These are phyloP conservation scores for Ptyas mucosa DNA, from an alignment of 2,113 vertebrate genomes.

Conservation along the genomic window DNA sequence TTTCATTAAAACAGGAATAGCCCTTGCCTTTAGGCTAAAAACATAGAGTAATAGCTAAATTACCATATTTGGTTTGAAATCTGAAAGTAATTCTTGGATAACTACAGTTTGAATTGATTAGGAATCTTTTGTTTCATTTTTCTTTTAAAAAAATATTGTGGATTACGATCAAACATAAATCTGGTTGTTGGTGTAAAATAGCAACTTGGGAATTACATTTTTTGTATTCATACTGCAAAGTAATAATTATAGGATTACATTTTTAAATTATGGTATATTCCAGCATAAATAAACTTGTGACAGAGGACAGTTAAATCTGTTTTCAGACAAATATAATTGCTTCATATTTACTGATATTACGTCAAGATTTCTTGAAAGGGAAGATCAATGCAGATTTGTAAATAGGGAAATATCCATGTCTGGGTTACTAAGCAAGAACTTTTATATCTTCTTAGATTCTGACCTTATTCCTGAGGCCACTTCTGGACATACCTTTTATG, in stretches of 20 bases:
- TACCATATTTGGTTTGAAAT: constrained; percentile 33
- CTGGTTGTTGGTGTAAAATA: background rate
- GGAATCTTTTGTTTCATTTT: background rate
- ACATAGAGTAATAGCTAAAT: background rate
- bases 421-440: background rate
- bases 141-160: background rate
- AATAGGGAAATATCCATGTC: background rate
- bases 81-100: constrained; percentile 39
- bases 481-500: background rate
- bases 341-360: background rate
- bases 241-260: background rate
- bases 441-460: background rate
- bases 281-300: background rate
- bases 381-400: background rate
- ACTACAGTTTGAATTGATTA: constrained; percentile 40
- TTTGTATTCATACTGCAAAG: background rate
- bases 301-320: background rate
- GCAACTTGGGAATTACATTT: background rate
- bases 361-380: background rate
- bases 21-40: constrained; percentile 19
- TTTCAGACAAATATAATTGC: background rate
- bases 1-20: constrained; percentile 41
- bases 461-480: background rate
- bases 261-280: background rate
- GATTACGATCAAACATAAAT: background rate